Evolutionary conservation across 2,113 vertebrate genomes (phyloP).

Genomic region (Ellobius talpinus): DNA sequence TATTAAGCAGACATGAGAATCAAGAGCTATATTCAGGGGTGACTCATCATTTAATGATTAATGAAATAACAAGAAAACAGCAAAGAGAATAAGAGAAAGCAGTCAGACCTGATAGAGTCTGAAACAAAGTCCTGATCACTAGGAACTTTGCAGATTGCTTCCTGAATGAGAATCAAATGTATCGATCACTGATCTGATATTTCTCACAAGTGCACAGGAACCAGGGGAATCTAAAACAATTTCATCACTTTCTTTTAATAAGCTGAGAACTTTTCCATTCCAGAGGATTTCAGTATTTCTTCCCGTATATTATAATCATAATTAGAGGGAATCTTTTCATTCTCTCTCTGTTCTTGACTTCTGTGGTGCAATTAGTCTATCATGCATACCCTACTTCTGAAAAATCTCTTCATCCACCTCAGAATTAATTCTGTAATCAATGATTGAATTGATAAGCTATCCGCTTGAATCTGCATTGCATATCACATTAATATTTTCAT

Average conservation of each 20-base stretch:
- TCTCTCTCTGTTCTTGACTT: not conserved
- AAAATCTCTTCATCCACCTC: not conserved
- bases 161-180: not conserved
- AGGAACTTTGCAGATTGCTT: not conserved
- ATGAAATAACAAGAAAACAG: not conserved
- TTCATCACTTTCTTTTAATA: not conserved
- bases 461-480: not conserved
- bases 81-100: not conserved
- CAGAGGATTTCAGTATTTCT: not conserved
- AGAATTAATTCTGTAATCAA: not conserved
- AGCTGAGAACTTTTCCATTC: not conserved
- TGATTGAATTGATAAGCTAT: not conserved
- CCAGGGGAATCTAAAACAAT: not conserved
- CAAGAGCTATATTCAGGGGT: not conserved
- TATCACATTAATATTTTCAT: not conserved
- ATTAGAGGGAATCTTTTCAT: not conserved
- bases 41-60: not conserved
- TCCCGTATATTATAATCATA: not conserved
- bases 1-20: not conserved
- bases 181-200: not conserved
- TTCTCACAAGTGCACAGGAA: not conserved
- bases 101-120: not conserved
- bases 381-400: not conserved
- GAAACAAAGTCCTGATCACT: not conserved
- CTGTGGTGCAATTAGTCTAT: not conserved